Evolutionary conservation across 2,888 invertebrate genomes (phyloP), one percentile per base, ranked within the genome.

Genomic region (Agrilus cyanescens): DNA sequence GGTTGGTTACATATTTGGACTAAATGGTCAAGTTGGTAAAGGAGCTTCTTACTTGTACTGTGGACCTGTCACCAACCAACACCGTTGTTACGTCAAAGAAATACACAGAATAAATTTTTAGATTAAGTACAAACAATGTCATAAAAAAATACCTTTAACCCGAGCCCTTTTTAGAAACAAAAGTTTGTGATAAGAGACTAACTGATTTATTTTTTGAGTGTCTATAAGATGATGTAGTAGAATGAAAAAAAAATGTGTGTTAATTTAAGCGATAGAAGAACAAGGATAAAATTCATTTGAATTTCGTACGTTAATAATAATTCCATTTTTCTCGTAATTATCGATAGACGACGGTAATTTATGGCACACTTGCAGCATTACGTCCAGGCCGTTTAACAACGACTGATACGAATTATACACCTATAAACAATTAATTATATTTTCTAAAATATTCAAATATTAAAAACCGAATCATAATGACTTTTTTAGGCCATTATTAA

Each of bases 1-100:
- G 89, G 86, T 68, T 91, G 90, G 74, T 91, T 90, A 74, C 91
- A 93, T 65, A 93, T 87, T 78, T 93, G 93, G 60, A 93, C 91
- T 69, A 94, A 76, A 68, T 91, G 91, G 71, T 94, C 93, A 63
- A 94, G 76, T 68, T 94, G 93, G 70, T 93, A 93, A 57, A 94
- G 79, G 62, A 94, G 76, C 72, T 93, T 93, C 75, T 94, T 93
- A 73, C 91, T 91, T 57, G 91, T 93, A 60, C 89, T 90, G 74
- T 94, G 93, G 59, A 89, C 87, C 86, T 88, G 69, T 49, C 64
- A 65, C 60, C 59, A 54, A 62, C 63, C 62, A 63, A 61, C 61
- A 61, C 63, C 63, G 51, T 41, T 47, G 46, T 44, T 45, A 53
- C 47, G 44, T 33, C 29, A 15, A 29, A 43, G 7, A 35, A 37